Base-by-base conservation (phyloP, 2,888 invertebrate genomes). In the Embidobia sp. region DNA sequence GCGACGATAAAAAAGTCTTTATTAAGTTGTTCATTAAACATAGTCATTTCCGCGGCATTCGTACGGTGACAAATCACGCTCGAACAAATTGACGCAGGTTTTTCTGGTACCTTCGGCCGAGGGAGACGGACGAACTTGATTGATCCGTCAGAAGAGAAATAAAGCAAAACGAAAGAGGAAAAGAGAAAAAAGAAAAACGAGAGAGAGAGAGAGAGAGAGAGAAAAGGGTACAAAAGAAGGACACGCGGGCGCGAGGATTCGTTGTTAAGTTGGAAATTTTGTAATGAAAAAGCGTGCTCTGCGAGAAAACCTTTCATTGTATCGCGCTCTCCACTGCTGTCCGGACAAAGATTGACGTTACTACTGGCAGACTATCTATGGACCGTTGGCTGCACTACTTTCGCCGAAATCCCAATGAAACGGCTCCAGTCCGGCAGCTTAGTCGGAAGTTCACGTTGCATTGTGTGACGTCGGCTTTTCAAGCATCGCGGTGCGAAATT, bases 271-370 rank as follows among this genome's bases (percentile, higher is more conserved):
- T 42, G 18, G 16, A 27, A 42, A 57, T 42, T 57, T 42, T 42
- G 19, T 29, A 44, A 44, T 40, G 31, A 13, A 2, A 29, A 48
- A 29, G 31, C 29, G 19, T 8, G n/a, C 5, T 55, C 33, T 19
- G 7, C 13, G 29, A 40, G 49, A 33, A 59, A 59, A 69, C 44
- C 49, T 48, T 69, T 57, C 31, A 49, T 31, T 26, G 37, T 33
- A 29, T 51, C 22, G 13, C 48, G 19, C 53, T 48, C 40, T 16
- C 33, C 27, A 6, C 44, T 22, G n/a, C 18, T 42, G 70, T 61
- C 61, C 26, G 70, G 15, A 15, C 59, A 51, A 59, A 70, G 69
- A 70, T 70, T 70, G 59, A 61, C 51, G 22, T 61, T 70, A 70
- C 70, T 70, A 70, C 70, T 70, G 49, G 46, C 44, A 46, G 57